Base-by-base conservation (phyloP, 1,140 invertebrate genomes). In the Holcopasites calliopsidis region DNA sequence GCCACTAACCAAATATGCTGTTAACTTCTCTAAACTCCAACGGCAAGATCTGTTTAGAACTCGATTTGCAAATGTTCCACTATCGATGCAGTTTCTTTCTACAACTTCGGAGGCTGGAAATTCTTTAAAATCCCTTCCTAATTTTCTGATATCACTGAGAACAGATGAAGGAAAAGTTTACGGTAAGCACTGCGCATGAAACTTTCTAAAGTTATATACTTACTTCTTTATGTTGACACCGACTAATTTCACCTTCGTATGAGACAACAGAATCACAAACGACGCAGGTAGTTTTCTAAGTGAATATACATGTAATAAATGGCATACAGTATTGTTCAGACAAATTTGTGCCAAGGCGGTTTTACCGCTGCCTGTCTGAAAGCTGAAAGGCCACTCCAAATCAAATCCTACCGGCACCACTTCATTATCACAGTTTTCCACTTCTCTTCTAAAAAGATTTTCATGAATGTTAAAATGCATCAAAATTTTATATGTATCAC, bases 221-320 rank as follows among this genome's bases (percentile, higher is more conserved):
- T 86, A 94, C 94, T 93, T 94, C 88, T 94, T 94, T 50, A 95
- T 93, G 85, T 94, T 94, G 21, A 94, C 92, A 44, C 94, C 94
- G 84, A 94, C 92, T 31, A 94, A 84, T 60, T 91, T 91, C 7
- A 94, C 92, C 87, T 93, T 94, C 11, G 92, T 88, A 91, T 94
- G 93, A 49, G 89, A 90, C 11, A 95, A 86, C 16, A 94, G 86
- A 13, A 90, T 78, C 31, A 90, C 84, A 70, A 95, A 89, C 60
- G 92, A 89, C 70, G 92, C 91, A 5, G 94, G 94, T 21, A 95
- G 81, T 76, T 92, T 93, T 79, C 91, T 91, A 0, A 94, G 54
- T 21, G 92, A 85, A 73, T 90, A 93, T 28, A 94, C 78, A 76
- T 94, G 93, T 42, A 94, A 91, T 1, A 95, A 84, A 85, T 94